Conservation (phyloP, 2,888 invertebrate species). For the Yponomeuta cagnagella region DNA sequence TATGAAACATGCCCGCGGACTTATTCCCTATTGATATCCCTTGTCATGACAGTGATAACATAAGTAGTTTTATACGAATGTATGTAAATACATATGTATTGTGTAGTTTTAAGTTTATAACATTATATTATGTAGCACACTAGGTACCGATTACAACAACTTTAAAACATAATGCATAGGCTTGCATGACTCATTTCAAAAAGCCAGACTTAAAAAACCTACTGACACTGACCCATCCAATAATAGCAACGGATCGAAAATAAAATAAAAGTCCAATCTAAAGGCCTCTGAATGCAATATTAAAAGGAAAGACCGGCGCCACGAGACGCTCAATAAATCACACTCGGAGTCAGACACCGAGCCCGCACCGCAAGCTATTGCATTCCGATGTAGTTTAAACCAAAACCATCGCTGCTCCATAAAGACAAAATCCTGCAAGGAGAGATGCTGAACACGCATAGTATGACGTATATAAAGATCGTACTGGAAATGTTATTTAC, state of each 20-base stretch:
- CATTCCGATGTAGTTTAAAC: conserved; percentile 13
- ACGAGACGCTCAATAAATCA: conserved; percentile 45
- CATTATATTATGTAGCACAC: no score
- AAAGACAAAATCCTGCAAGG: neutral
- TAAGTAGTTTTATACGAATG: no score
- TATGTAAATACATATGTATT: no score
- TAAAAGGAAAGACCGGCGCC: conserved; percentile 35
- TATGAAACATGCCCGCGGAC: no score
- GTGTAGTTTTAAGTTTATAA: no score
- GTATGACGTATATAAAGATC: conserved; percentile 1
- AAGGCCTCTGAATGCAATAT: conserved; percentile 10
- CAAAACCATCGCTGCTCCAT: conserved; percentile 11
- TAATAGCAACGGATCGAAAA: conserved; percentile 17
- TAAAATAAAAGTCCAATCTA: conserved; percentile 17
- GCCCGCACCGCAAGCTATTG: conserved; percentile 13
- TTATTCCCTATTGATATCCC: no score
- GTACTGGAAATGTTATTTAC: neutral
- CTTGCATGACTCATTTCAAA: neutral
- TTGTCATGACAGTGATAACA: no score
- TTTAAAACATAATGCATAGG: neutral
- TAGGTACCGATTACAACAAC: neutral
- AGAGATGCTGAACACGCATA: neutral
- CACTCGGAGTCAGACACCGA: conserved; percentile 20
- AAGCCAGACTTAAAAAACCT: neutral
- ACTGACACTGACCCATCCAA: neutral